Evolutionary conservation across 2,797 vertebrate genomes (phyloP), one percentile per base, ranked within the genome.

Genomic region (Myotis daubentonii): DNA sequence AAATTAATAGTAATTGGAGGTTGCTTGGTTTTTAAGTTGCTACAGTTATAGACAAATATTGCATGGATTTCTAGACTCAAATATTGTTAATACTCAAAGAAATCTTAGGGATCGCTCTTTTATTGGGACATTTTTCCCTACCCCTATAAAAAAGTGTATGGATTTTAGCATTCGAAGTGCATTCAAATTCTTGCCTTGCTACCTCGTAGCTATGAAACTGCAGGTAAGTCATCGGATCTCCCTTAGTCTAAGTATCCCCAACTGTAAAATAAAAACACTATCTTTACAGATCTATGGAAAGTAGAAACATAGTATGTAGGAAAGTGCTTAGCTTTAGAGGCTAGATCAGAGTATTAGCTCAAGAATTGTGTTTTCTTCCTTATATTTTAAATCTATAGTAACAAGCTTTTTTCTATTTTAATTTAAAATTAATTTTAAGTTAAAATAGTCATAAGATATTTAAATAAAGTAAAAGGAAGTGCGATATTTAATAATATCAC

Each of bases 21-120:
- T 60, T 72, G 23, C 12, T 91, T 90, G 89, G 15, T 87, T 92
- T 96, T 87, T 47, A 89, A 91, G 38, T 93, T 86, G 25, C 23
- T 87, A n/a, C 44, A 84, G 28, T 72, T 49, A 85, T 38, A 72
- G 38, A 2, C 17, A 74, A 47, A 65, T 82, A 82, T 41, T 44
- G 33, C 16, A n/a, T 83, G 15, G 11, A 38, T 62, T 68, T 96
- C 23, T 91, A 92, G 22, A 81, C 17, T 15, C 15, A 12, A 3
- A 36, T 55, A 84, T 60, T 82, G 70, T 47, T 75, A 71, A 22
- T 44, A 6, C 15, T 75, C 13, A 93, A 91, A 66, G 6, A 6
- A 75, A 85, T 33, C 25, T 84, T 85, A 78, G 38, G 5, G 15
- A 88, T 71, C 44, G 72, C 79, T 94, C 30, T 53, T 76, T 86